A percentile compares a stretch with the other conserved stretches of the same genome.
phyloP scores from a whole-genome alignment of 2,797 vertebrate species.

The Sebastes ruberrimus region DNA sequence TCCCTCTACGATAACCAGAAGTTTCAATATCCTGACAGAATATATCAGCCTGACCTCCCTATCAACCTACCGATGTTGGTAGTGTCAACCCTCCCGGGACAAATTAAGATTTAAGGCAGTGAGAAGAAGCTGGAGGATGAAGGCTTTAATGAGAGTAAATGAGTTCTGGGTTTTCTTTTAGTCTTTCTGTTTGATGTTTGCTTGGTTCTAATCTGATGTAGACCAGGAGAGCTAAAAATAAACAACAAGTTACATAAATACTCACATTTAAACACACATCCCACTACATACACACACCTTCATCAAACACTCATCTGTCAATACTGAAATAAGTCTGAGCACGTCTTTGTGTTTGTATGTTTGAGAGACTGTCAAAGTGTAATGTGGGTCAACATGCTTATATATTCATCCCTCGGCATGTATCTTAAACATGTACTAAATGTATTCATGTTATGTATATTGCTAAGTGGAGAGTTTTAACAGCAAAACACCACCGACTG shows the following conservation, averaged over 20 bases:
- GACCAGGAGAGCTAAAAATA: neutral
- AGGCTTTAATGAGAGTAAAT: neutral
- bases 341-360: neutral
- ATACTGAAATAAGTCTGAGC: neutral
- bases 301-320: too few species aligned
- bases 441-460: slow-evolving; percentile 1
- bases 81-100: neutral
- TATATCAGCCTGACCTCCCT: neutral
- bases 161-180: neutral
- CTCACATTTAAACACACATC: neutral
- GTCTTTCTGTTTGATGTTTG: slow-evolving; percentile 4
- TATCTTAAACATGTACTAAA: neutral
- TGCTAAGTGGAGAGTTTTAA: neutral
- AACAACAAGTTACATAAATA: neutral
- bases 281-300: neutral
- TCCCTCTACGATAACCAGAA: neutral
- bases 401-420: neutral
- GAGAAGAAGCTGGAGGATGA: neutral
- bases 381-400: neutral
- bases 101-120: neutral
- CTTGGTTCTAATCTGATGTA: neutral
- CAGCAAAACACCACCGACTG: neutral
- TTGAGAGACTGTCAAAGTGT: neutral
- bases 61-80: neutral
- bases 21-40: neutral